These are phyloP conservation scores for Caracal caracal DNA, from an alignment of 2,113 vertebrate species.

Conservation along the genomic window DNA sequence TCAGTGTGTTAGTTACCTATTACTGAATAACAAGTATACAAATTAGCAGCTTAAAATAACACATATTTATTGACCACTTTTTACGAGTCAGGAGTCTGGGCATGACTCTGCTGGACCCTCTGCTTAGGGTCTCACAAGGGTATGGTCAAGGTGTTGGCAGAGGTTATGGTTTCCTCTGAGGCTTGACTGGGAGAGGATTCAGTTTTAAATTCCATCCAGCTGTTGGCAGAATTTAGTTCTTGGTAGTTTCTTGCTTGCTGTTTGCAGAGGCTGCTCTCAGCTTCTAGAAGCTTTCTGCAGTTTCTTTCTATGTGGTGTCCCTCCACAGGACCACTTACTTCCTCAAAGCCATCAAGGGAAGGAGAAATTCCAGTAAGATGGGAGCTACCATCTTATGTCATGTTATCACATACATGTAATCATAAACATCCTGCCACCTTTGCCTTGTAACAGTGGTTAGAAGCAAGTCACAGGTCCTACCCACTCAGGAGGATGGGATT, in stretches of 20 bases:
- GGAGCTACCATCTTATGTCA: neutral
- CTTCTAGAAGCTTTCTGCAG: neutral
- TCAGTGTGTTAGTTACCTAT: neutral
- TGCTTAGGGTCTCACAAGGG: neutral
- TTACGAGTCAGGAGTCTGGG: neutral
- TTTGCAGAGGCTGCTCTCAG: neutral
- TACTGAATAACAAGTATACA: neutral
- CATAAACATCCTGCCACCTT: neutral
- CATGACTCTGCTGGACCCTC: neutral
- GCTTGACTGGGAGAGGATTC: neutral
- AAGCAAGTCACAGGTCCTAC: neutral
- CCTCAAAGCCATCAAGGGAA: neutral
- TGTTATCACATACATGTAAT: neutral
- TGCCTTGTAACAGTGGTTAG: neutral
- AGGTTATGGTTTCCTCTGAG: neutral
- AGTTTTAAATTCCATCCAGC: neutral
- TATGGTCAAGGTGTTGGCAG: neutral
- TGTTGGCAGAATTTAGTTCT: neutral
- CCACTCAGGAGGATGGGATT: neutral
- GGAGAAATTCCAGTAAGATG: neutral
- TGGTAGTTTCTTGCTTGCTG: neutral
- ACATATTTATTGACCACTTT: neutral
- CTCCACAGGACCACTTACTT: neutral
- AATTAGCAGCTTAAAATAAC: neutral
- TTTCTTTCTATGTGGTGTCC: neutral